Evolutionary conservation across 2,797 vertebrate species (phyloP), one percentile per base, ranked within the genome.

Genomic region (Microctenopoma lineatum): DNA sequence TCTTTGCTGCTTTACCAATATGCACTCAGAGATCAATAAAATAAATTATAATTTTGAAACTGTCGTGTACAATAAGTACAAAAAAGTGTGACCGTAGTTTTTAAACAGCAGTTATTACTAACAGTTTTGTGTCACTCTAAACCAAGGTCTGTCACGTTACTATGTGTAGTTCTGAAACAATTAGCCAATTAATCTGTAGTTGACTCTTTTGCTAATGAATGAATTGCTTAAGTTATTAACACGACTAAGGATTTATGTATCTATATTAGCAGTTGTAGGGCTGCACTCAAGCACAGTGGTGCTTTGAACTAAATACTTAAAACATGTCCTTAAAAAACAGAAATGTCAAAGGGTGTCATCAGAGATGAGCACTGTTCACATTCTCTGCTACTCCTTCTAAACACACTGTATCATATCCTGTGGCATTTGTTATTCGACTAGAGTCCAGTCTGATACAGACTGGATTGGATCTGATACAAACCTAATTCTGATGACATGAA

Each of bases 1-100:
- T 18, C 7, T 46, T 56, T 47, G 36, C 38, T 45, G 34, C 16
- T 70, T 59, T 59, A 62, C 0, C 0, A 4, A 53, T 39, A 26
- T 42, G 42, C 47, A 39, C 67, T 59, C 15, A 5, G 70, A 63
- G 58, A 65, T 70, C 51, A 45, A 51, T 73, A 15, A 52, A 59
- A 54, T 26, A n/a, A 44, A 42, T 50, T 29, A 50, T 52, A 1
- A 36, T 56, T 52, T 59, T 12, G 32, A 29, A 67, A 38, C 27
- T 38, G 36, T 38, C 9, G 3, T 9, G 42, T 29, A 47, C 26
- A 32, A 26, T 13, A 21, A 21, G 21, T 21, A 21, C 21, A 21
- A 21, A 21, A 26, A 25, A 5, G 14, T 48, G 7, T 51, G 13
- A 16, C 32, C 1, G 1, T 4, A n/a, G 4, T 10, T 32, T 15